Conservation (phyloP, 2,113 vertebrate genomes). For the Xiphophorus couchianus region DNA sequence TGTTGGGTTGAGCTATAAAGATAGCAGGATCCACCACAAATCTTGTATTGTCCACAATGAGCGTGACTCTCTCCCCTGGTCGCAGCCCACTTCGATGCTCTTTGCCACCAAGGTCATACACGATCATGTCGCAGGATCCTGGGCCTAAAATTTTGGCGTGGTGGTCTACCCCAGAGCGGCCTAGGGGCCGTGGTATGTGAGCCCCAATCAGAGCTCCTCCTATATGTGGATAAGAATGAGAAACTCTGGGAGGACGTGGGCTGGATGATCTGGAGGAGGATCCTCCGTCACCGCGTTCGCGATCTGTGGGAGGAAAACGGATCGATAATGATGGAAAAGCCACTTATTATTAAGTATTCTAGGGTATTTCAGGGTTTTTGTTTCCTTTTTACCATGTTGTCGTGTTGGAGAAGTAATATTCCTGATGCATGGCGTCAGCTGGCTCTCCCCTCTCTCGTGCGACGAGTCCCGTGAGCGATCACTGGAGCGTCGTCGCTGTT, state of each 20-base stretch:
- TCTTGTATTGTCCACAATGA: constrained; percentile 96
- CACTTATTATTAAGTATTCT: neutral
- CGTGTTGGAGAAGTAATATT: constrained; percentile 96
- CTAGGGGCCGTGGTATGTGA: constrained; percentile 45
- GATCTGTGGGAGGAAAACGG: constrained; percentile 77
- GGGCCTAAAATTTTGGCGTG: constrained; percentile 75
- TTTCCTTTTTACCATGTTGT: constrained; percentile 86
- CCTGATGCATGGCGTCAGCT: constrained; percentile 97
- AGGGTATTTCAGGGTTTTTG: neutral
- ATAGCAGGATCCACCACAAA: constrained; percentile 97
- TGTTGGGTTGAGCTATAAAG: constrained; percentile 97
- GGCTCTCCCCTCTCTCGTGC: constrained; percentile 91
- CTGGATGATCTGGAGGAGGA: constrained; percentile 83
- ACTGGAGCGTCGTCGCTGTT: constrained; percentile 88
- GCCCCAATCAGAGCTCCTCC: constrained; percentile 43
- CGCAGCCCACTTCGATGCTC: constrained; percentile 86
- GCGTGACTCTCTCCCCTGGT: constrained; percentile 89
- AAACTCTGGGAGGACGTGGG: constrained; percentile 63
- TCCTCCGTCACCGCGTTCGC: constrained; percentile 89
- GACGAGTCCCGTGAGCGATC: constrained; percentile 96
- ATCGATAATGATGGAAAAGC: neutral
- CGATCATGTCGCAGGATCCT: constrained; percentile 86
- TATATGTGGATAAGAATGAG: constrained; percentile 50
- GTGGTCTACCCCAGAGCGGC: constrained; percentile 83
- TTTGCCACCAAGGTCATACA: constrained; percentile 88